Evolutionary conservation across 2,888 invertebrate species (phyloP), one percentile per base, ranked within the genome.

Genomic region (Linnaemya vulpina): DNA sequence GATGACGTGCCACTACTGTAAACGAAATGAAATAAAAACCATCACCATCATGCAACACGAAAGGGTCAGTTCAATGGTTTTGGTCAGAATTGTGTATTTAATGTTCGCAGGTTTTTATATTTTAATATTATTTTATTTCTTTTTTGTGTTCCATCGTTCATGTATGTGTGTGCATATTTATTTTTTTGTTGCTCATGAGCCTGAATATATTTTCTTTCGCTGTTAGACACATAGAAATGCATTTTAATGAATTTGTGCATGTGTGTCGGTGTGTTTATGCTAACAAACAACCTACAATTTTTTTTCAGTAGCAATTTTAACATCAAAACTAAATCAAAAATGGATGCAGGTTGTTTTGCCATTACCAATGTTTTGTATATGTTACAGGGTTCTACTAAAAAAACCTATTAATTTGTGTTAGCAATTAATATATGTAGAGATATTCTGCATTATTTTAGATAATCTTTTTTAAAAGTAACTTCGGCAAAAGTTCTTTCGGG

Each of bases 301-400:
- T 76, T 81, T 84, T 78, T 25, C 65, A 70, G 81, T 78, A 70
- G 84, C 81, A 78, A 70, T 82, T 82, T 78, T 78, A 70, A 74
- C 84, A 85, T 85, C 81, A 85, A 85, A 85, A 85, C 84, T 85
- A 85, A 85, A 85, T 85, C 81, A 85, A 75, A 85, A 82, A 78
- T 82, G 78, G 77, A 78, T 78, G 78, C 81, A 77, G 77, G 74
- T 49, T 65, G 74, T 78, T 74, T 74, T 78, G 65, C 65, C 65
- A 58, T 73, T 55, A 58, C 65, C 73, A 35, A 40, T 30, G 11
- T 43, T 51, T 62, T 11, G 30, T n/a, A 15, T 30, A 8, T 38
- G n/a, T 1, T 15, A 78, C 8, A 71, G 78, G 78, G 78, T 53
- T 30, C 3, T 25, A n/a, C 63, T 13, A 13, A 22, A 3, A 1